Evolutionary conservation across 2,888 invertebrate species (phyloP), one percentile per base, ranked within the genome.

Genomic region (Hyalella azteca): DNA sequence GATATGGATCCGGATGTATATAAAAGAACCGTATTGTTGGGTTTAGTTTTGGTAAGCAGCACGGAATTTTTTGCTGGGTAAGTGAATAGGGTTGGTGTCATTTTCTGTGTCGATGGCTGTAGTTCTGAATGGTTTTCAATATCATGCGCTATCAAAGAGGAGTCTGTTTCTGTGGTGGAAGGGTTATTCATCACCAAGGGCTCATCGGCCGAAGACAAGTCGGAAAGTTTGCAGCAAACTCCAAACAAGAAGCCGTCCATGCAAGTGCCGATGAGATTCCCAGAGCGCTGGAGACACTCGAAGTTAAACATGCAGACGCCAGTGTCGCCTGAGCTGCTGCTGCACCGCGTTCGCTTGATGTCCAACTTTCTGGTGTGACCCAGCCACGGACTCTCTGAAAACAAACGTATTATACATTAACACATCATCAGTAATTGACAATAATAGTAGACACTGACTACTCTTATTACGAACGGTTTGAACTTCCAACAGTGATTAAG

Each of bases 261-360:
- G 87, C 96, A 96, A 0, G 95, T 93, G 0, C 95, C 95, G 0
- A 96, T 94, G 85, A 95, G 93, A 87, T 93, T 92, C 0, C 96
- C 96, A 0, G 91, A 92, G 83, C 94, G 90, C 85, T 93, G 92
- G 0, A 90, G 90, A 87, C 96, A 96, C 87, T 96, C 95, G 86
- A 95, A 94, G 89, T 96, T 95, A 90, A 96, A 96, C 96, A 96
- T 96, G 88, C 96, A 96, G 86, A 95, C 92, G 50, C 93, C 93
- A 54, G 92, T 92, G 0, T 93, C 93, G 85, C 78, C 79, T 32
- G 85, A 80, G 26, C 59, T 54, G 2, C 60, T 60, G n/a, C 19
- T 15, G 73, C 73, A 73, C 3, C 4, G 41, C 45, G 41, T 73
- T 26, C 73, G 19, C 22, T 39, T n/a, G n/a, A 73, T 41, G 73